Evolutionary conservation across 2,888 invertebrate species (phyloP), one percentile per base, ranked within the genome.

Genomic region (Lepidonotus clava): DNA sequence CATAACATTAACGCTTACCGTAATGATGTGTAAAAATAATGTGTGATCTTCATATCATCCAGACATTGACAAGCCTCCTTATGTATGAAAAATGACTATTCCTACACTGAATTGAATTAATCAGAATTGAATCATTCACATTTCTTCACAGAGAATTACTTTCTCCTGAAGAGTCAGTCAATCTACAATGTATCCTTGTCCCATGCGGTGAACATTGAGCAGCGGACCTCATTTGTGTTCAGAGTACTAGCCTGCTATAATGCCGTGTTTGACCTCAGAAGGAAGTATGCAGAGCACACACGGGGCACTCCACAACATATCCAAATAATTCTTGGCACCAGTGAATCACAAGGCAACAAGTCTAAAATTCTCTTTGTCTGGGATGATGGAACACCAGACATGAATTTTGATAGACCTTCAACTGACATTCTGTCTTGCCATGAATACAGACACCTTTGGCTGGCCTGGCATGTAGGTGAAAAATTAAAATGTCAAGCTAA

Each of bases 91-190:
- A n/a, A n/a, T n/a, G n/a, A n/a, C n/a, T n/a, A n/a, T n/a, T n/a
- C n/a, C n/a, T n/a, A n/a, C n/a, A n/a, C n/a, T n/a, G n/a, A n/a
- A n/a, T n/a, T n/a, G n/a, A n/a, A n/a, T n/a, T n/a, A n/a, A n/a
- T n/a, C n/a, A n/a, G n/a, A 5, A 56, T n/a, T 56, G n/a, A 56
- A 5, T 56, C 5, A n/a, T n/a, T 56, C 56, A 11, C 14, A 11
- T n/a, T n/a, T n/a, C n/a, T 77, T 14, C 28, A 28, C 80, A 80
- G 80, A 80, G 8, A 46, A 80, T 34, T 80, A 80, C 80, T 80
- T 8, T 46, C 46, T 80, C 8, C 80, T 80, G 51, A 80, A 41
- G 28, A 46, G 24, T 28, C n/a, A 80, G 51, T 28, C 46, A 18
- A 18, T 14, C 4, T 80, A n/a, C 28, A 28, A 80, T 24, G 28